These are phyloP conservation scores for Chionomys nivalis DNA, from an alignment of 2,113 vertebrate genomes.

Conservation along the genomic window DNA sequence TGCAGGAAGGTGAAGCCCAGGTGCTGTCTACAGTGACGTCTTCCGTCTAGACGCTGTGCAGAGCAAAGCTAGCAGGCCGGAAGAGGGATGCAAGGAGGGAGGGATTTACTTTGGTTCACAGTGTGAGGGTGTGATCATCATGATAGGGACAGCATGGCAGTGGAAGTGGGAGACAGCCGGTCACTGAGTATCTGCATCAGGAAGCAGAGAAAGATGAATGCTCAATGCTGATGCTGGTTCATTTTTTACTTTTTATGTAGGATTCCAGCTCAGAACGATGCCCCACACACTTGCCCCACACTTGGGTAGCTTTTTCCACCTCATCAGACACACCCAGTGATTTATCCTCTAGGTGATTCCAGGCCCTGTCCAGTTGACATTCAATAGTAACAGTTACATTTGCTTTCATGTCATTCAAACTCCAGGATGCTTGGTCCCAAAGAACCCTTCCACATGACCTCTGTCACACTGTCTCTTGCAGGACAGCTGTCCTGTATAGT, in stretches of 20 bases:
- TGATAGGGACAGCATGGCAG: background rate
- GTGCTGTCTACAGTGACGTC: accelerated
- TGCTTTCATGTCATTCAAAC: background rate
- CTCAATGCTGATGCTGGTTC: background rate
- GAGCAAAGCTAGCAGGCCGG: background rate
- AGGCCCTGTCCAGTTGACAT: too few species aligned
- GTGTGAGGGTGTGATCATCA: background rate
- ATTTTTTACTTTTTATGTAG: too few species aligned
- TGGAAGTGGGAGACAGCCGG: too few species aligned
- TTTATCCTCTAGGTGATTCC: background rate
- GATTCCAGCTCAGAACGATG: background rate
- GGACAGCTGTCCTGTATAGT: background rate
- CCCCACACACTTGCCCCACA: too few species aligned
- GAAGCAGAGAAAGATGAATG: background rate
- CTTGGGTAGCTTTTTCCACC: too few species aligned
- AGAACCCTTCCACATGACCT: background rate
- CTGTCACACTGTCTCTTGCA: background rate
- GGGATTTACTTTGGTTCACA: background rate
- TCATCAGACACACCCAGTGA: background rate
- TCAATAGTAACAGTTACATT: background rate
- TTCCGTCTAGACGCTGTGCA: accelerated
- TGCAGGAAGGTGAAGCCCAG: accelerated
- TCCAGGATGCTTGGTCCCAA: background rate
- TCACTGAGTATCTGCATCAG: background rate
- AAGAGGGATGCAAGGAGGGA: too few species aligned